phyloP scores from a whole-genome alignment of 2,888 invertebrate genomes.

The Gastracanthus pulcherrimus region DNA sequence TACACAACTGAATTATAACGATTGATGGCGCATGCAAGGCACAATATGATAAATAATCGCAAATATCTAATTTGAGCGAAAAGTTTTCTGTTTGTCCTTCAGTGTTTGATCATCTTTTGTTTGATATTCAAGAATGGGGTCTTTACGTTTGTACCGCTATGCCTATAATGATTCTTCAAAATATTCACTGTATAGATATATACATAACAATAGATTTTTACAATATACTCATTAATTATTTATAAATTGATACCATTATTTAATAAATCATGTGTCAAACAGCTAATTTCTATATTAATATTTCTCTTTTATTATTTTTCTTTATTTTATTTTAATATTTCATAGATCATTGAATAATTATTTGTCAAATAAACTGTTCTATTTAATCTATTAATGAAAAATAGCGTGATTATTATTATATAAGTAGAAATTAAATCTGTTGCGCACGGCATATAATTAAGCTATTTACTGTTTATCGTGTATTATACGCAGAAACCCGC shows the following conservation, averaged over 20 bases:
- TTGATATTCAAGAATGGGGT: not conserved
- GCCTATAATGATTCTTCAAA: too few relatives aligned
- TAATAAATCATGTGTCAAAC: too few relatives aligned
- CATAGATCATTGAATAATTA: too few relatives aligned
- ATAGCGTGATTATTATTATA: too few relatives aligned
- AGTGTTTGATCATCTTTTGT: not conserved
- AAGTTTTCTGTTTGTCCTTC: not conserved
- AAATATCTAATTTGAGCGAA: not conserved
- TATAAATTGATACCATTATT: not conserved
- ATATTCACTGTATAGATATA: too few relatives aligned
- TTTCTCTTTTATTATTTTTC: too few relatives aligned
- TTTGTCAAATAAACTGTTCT: slow-evolving; percentile 23
- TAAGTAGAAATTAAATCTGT: not conserved
- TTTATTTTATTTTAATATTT: too few relatives aligned
- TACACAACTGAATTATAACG: slow-evolving; percentile 11
- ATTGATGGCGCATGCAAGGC: not conserved
- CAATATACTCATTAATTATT: not conserved
- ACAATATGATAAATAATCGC: slow-evolving; percentile 14
- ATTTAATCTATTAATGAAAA: too few relatives aligned
- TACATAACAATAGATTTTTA: too few relatives aligned
- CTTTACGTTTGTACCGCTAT: too few relatives aligned
- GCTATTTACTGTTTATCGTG: too few relatives aligned
- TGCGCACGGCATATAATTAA: not conserved
- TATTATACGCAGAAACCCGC: not conserved
- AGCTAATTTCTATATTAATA: too few relatives aligned